Conservation (phyloP, 2,888 invertebrate genomes). For the Pterobdella sp. region DNA sequence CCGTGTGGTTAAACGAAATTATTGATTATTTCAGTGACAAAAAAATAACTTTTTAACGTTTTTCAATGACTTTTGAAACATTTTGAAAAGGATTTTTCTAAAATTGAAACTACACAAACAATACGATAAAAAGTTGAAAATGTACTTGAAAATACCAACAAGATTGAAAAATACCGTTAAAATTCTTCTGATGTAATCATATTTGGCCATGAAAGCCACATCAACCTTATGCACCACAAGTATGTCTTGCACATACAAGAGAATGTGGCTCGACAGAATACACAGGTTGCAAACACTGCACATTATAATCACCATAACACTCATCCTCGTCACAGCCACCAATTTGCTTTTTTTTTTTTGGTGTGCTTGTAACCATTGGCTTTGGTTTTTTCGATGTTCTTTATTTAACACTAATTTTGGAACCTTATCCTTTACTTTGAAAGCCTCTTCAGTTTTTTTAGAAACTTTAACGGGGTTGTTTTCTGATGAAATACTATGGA, state of each 20-base stretch:
- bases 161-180: constrained; percentile 26
- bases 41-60: not conserved
- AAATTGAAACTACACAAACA: constrained; percentile 33
- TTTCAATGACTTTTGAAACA: not conserved
- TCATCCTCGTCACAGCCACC: constrained; percentile 28
- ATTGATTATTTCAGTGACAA: no score
- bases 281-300: constrained; percentile 30
- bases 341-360: not conserved
- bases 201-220: not conserved
- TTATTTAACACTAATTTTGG: not conserved
- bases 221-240: not conserved
- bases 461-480: no score
- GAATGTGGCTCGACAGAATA: constrained; percentile 1
- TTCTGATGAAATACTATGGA: no score
- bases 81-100: constrained; percentile 10
- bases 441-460: no score
- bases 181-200: constrained; percentile 25
- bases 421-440: not conserved
- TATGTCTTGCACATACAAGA: constrained; percentile 24
- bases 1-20: no score
- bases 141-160: constrained; percentile 29
- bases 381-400: not conserved
- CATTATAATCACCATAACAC: constrained; percentile 29
- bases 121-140: constrained; percentile 30
- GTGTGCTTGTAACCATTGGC: not conserved